These are phyloP conservation scores for Dendropsophus ebraccatus DNA, from an alignment of 2,113 vertebrate genomes.

Conservation along the genomic window DNA sequence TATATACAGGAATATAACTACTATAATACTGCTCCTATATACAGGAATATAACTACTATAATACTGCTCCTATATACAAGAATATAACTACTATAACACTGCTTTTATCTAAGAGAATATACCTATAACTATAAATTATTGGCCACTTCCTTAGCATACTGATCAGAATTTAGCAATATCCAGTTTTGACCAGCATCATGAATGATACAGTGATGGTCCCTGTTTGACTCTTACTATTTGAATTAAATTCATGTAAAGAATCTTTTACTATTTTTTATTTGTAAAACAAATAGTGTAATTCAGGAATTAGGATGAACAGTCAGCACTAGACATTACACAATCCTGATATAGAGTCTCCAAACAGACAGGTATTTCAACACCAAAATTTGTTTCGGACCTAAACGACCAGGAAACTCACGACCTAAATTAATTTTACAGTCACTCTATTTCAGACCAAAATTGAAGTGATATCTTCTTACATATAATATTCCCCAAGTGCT, in stretches of 20 bases:
- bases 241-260: too few relatives aligned
- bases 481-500: background rate
- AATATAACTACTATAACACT: conserved; percentile 12
- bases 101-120: background rate
- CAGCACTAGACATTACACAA: background rate
- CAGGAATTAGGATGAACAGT: background rate
- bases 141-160: background rate
- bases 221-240: too few relatives aligned
- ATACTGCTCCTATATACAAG: background rate
- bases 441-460: background rate
- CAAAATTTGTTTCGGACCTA: background rate
- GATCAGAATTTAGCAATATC: background rate
- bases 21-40: background rate
- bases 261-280: too few relatives aligned
- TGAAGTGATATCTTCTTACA: background rate
- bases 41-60: conserved; percentile 9
- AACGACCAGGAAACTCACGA: background rate
- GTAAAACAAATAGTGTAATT: background rate
- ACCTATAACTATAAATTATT: conserved; percentile 8
- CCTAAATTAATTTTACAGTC: conserved; percentile 4
- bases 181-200: too few relatives aligned
- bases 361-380: background rate
- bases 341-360: background rate
- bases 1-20: too few relatives aligned
- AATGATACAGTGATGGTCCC: too few relatives aligned